Evolutionary conservation across 2,113 vertebrate genomes (phyloP).

Genomic region (Larimichthys polyactis): DNA sequence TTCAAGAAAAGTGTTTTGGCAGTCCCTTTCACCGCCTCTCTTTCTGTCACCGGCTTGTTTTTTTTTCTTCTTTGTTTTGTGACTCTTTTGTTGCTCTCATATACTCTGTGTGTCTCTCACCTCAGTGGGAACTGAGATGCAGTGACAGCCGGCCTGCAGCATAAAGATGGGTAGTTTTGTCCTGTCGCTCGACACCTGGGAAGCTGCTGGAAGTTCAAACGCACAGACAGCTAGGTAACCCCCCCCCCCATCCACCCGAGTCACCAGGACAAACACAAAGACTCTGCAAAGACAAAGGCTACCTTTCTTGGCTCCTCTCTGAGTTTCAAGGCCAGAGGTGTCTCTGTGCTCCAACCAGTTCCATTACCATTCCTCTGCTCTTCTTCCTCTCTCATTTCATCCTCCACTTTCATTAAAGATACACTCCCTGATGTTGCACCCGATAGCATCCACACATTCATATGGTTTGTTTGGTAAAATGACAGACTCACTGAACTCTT

Average conservation of each 20-base stretch:
- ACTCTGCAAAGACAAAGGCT: slow-evolving; percentile 51
- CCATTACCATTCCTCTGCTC: slow-evolving; percentile 31
- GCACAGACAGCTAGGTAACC: slow-evolving; percentile 7
- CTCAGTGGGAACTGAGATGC: slow-evolving; percentile 34
- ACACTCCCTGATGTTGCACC: neutral
- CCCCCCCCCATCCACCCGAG: slow-evolving; percentile 13
- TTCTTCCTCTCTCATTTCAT: slow-evolving; percentile 16
- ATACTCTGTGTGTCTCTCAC: slow-evolving; percentile 13
- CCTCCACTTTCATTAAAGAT: slow-evolving; percentile 9
- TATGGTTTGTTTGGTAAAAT: too few relatives aligned
- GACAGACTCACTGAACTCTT: neutral
- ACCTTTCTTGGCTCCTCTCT: slow-evolving; percentile 6
- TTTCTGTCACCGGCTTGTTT: slow-evolving; percentile 8
- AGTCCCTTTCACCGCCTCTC: neutral
- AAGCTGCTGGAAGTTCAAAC: slow-evolving; percentile 52
- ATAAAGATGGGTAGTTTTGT: slow-evolving; percentile 47
- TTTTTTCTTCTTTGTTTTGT: slow-evolving; percentile 6
- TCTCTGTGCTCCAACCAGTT: slow-evolving; percentile 33
- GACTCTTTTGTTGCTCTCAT: neutral
- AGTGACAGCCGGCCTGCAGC: slow-evolving; percentile 10
- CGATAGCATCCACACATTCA: neutral
- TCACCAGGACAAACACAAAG: slow-evolving; percentile 58
- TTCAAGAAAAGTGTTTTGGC: slow-evolving; percentile 17
- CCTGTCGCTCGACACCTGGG: slow-evolving; percentile 55
- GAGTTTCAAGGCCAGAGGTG: slow-evolving; percentile 56